These are phyloP conservation scores for Nasonia vitripennis DNA, from an alignment of 1,140 invertebrate species.

Conservation along the genomic window DNA sequence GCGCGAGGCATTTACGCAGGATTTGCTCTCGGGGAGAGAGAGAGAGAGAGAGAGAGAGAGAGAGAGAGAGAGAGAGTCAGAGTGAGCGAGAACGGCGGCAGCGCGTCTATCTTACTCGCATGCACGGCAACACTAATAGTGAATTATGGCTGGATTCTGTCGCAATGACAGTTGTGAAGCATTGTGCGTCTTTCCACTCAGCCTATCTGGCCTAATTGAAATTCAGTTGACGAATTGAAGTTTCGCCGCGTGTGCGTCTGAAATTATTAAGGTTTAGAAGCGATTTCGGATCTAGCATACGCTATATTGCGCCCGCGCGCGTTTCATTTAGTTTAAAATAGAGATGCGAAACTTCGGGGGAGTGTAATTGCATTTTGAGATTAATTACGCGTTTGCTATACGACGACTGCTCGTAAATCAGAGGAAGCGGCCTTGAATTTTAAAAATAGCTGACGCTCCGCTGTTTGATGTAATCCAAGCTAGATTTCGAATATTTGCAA, in stretches of 20 bases:
- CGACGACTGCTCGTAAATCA: not conserved
- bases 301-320: too few species aligned
- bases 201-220: constrained; percentile 40
- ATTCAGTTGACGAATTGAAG: constrained; percentile 32
- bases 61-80: not conserved
- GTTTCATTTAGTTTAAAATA: not conserved
- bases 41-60: not conserved
- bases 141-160: constrained; percentile 40
- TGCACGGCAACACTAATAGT: constrained; percentile 35
- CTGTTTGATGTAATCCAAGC: not conserved
- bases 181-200: constrained; percentile 37
- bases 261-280: not conserved
- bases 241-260: not conserved
- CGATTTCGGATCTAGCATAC: not conserved
- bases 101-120: constrained; percentile 32
- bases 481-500: not conserved
- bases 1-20: not conserved
- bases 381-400: not conserved
- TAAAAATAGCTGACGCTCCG: not conserved
- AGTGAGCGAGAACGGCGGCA: not conserved
- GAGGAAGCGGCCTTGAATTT: not conserved
- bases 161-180: constrained; percentile 42
- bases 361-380: not conserved
- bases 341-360: too few species aligned
- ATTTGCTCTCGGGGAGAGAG: not conserved